phyloP scores from a whole-genome alignment of 1,140 invertebrate genomes.

The Daktulosphaira vitifoliae region DNA sequence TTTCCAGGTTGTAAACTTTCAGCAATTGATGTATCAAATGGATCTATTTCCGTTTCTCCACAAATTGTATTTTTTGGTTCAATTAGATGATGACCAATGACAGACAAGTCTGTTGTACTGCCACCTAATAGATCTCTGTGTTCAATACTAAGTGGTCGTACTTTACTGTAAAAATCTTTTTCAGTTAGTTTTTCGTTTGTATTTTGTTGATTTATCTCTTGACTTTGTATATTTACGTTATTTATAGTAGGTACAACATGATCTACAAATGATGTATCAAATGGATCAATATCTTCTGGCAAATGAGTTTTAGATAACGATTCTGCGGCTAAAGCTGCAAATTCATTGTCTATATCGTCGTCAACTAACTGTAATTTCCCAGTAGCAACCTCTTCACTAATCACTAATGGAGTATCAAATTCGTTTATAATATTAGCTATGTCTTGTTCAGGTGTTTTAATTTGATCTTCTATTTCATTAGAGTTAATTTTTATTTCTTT shows the following conservation, averaged over 20 bases:
- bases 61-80: slow-evolving; percentile 45
- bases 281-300: slow-evolving; percentile 54
- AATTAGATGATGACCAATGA: slow-evolving; percentile 58
- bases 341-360: slow-evolving; percentile 56
- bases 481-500: slow-evolving; percentile 2
- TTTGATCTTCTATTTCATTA: neutral
- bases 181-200: neutral
- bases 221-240: slow-evolving; percentile 47
- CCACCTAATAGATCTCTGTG: slow-evolving; percentile 45
- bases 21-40: slow-evolving; percentile 76
- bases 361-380: slow-evolving; percentile 40
- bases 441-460: slow-evolving; percentile 10
- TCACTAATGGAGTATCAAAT: slow-evolving; percentile 30
- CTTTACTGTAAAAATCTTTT: slow-evolving; percentile 26
- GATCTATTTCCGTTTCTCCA: slow-evolving; percentile 49
- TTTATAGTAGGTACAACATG: slow-evolving; percentile 61
- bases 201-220: slow-evolving; percentile 10
- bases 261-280: slow-evolving; percentile 75
- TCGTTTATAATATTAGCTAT: slow-evolving; percentile 44
- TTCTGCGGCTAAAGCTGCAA: slow-evolving; percentile 62
- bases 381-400: neutral
- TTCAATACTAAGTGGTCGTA: slow-evolving; percentile 36
- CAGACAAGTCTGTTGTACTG: slow-evolving; percentile 62
- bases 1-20: slow-evolving; percentile 58
- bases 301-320: slow-evolving; percentile 43